Base-by-base conservation (phyloP, 2,888 invertebrate species). In the Spialia ferax region DNA sequence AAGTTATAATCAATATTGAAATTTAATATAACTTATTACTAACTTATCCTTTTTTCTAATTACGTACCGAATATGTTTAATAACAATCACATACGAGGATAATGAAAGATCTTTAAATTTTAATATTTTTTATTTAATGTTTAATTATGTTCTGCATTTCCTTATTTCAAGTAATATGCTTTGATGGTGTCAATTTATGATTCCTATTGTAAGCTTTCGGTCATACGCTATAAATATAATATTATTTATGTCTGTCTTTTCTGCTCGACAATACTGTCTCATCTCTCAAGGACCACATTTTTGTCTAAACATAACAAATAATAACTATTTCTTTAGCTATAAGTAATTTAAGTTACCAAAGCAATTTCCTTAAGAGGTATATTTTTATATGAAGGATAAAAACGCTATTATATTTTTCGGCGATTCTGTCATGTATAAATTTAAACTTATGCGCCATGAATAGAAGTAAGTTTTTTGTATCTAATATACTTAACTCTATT, bases 311-410 rank as follows among this genome's bases (percentile, higher is more conserved):
- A 55, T 55, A 55, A 55, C 18, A 20, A 56, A 13, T 29, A 22
- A 29, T 6, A 15, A 42, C 23, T 26, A 60, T 18, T 59, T 45
- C 59, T 50, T 29, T 66, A 66, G 52, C 54, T 54, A n/a, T 66
- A 66, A 66, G 84, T 82, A 80, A 79, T 80, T 82, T 91, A 88
- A 92, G 93, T 93, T 93, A 93, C 93, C 93, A 93, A 93, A 93
- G 93, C 91, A 89, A 90, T 90, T 84, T 85, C 74, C 76, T 77
- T 87, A 85, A 85, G 83, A 75, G 74, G 79, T 82, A 86, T 90
- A 87, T 89, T 89, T 91, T 91, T 90, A 74, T 89, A 90, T 70
- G 72, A 82, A 77, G 79, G 81, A 81, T 79, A 75, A 78, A n/a
- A 71, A 76, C 79, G 77, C 77, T 80, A 75, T 76, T 75, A 74